Evolutionary conservation across 2,888 invertebrate species (phyloP).

Genomic region (Scelioninae gen. 1): DNA sequence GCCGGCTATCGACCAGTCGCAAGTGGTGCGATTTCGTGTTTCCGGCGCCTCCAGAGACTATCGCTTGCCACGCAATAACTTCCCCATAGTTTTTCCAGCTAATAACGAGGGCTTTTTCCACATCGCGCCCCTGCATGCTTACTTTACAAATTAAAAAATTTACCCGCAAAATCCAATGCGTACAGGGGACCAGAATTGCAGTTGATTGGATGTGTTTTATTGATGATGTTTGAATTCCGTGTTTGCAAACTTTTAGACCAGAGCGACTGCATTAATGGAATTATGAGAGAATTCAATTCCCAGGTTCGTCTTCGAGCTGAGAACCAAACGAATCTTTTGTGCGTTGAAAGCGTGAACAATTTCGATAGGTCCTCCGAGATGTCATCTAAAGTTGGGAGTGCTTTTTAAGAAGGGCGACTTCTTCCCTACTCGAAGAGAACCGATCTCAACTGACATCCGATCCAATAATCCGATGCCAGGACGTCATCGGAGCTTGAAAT

Average conservation of each 20-base stretch:
- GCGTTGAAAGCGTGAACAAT: too few relatives aligned
- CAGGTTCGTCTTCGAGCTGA: too few relatives aligned
- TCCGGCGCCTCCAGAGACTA: conserved; percentile 46
- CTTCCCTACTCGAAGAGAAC: conserved; percentile 36
- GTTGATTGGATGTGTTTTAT: too few relatives aligned
- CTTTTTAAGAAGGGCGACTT: conserved; percentile 71
- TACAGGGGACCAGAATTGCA: too few relatives aligned
- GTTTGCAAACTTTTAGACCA: too few relatives aligned
- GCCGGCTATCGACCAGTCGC: conserved; percentile 83
- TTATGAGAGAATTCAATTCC: too few relatives aligned
- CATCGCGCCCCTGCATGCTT: not conserved
- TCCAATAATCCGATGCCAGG: conserved; percentile 80
- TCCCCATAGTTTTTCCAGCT: conserved; percentile 8
- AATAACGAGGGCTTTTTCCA: conserved; percentile 12
- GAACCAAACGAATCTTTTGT: too few relatives aligned
- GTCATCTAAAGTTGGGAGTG: conserved; percentile 55
- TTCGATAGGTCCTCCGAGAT: conserved; percentile 73
- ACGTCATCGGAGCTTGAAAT: conserved; percentile 79
- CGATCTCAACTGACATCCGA: conserved; percentile 76
- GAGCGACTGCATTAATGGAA: too few relatives aligned
- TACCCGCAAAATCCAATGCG: too few relatives aligned
- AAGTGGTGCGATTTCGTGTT: conserved; percentile 53
- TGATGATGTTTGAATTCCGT: too few relatives aligned
- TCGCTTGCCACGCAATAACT: conserved; percentile 26
- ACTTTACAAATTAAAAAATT: conserved; percentile 16